A percentile compares a stretch with the other conserved stretches of the same genome.
Evolutionary conservation across 2,113 vertebrate species (phyloP).

Genomic region (Nesoenas mayeri): DNA sequence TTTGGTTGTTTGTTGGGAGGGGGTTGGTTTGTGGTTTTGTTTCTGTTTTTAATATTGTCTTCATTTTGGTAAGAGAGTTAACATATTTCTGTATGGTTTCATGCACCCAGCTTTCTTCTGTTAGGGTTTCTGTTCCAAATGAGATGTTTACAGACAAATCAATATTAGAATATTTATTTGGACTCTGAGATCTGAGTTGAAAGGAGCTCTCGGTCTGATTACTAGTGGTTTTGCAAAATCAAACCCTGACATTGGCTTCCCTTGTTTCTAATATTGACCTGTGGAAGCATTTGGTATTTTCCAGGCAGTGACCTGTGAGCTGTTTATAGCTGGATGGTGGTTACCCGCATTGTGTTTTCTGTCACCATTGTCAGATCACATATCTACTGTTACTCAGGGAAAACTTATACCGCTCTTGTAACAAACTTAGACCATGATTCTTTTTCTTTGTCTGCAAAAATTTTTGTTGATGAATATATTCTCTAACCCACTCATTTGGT

Average conservation of each 20-base stretch:
- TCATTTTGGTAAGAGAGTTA: neutral
- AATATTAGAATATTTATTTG: neutral
- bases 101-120: neutral
- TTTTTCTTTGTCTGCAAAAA: neutral
- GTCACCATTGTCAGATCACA: fast-evolving
- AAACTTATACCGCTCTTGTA: fast-evolving
- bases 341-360: neutral
- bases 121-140: neutral
- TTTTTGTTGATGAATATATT: neutral
- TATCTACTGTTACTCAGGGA: neutral
- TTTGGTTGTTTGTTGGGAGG: no score
- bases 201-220: neutral
- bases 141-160: neutral
- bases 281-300: neutral
- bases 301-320: neutral
- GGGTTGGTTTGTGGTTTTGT: no score
- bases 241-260: neutral
- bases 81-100: neutral
- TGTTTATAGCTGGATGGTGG: neutral
- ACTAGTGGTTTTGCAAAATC: neutral
- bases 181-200: neutral
- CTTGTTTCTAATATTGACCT: neutral
- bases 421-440: fast-evolving
- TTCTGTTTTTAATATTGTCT: neutral
- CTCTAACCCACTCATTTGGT: neutral